Conservation (phyloP, 2,888 invertebrate genomes). For the Agrochola lychnidis region DNA sequence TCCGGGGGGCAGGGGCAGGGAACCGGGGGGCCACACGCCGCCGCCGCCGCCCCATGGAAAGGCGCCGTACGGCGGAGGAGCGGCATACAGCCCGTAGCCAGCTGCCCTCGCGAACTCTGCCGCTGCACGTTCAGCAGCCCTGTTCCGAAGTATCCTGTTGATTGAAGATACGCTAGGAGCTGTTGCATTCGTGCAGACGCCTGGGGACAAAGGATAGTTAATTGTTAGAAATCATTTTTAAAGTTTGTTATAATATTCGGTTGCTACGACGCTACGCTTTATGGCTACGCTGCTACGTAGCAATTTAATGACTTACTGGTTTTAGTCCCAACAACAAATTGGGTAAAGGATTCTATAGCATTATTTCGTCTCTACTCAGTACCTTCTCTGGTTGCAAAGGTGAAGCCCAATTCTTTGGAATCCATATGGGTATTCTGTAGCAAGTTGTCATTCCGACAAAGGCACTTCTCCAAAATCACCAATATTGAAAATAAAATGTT, state of each 20-base stretch:
- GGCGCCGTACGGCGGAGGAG: slow-evolving; percentile 93
- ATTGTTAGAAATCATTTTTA: background rate
- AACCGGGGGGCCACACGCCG: slow-evolving; percentile 91
- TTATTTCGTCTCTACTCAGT: background rate
- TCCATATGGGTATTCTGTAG: background rate
- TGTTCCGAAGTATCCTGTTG: slow-evolving; percentile 98
- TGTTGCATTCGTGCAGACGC: slow-evolving; percentile 98
- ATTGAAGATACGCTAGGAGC: slow-evolving; percentile 99
- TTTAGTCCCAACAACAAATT: background rate
- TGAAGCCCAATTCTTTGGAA: background rate
- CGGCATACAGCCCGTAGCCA: slow-evolving; percentile 96
- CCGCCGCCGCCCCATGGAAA: slow-evolving; percentile 88
- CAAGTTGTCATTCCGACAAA: background rate
- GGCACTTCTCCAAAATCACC: background rate
- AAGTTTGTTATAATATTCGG: background rate
- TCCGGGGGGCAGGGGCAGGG: slow-evolving; percentile 89
- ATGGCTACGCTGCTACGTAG: slow-evolving; percentile 5
- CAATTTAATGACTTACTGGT: background rate
- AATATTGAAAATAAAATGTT: slow-evolving; percentile 33
- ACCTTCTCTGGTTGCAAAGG: background rate
- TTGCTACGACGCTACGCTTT: background rate
- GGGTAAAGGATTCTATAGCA: background rate
- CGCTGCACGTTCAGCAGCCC: slow-evolving; percentile 98
- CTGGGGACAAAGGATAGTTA: slow-evolving; percentile 88
- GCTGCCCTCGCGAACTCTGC: slow-evolving; percentile 98